A percentile compares a stretch with the other conserved stretches of the same genome.
Evolutionary conservation across 2,797 vertebrate species (phyloP).

Genomic region (Cryptoblepharus egeriae): DNA sequence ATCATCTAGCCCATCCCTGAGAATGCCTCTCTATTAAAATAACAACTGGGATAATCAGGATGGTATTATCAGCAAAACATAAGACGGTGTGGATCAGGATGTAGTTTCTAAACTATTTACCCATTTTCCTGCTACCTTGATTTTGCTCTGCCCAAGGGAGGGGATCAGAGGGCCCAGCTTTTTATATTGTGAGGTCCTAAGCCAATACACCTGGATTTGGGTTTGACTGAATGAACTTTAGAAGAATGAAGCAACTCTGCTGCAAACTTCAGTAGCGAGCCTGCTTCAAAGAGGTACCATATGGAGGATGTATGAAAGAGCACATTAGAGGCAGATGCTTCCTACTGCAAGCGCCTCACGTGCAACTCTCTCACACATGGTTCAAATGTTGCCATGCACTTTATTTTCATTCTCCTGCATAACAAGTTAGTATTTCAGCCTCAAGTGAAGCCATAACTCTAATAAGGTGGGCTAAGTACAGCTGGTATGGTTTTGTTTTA

Average conservation of each 20-base stretch:
- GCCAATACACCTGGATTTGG: not conserved
- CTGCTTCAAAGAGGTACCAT: not conserved
- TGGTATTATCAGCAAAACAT: not conserved
- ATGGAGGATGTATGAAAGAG: not conserved
- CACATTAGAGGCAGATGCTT: not conserved
- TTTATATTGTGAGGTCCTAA: no score
- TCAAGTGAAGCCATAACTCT: not conserved
- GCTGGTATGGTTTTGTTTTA: no score
- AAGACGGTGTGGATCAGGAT: not conserved
- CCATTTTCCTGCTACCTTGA: not conserved
- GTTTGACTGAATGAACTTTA: not conserved
- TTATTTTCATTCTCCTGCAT: not conserved
- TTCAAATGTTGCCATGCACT: not conserved
- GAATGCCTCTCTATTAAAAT: no score
- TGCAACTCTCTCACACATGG: not conserved
- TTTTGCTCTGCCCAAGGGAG: not conserved
- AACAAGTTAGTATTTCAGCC: not conserved
- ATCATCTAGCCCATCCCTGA: no score
- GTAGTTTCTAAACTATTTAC: not conserved
- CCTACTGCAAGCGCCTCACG: no score
- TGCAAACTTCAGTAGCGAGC: not conserved
- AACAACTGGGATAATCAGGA: not conserved
- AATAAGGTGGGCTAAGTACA: no score
- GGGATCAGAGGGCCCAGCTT: not conserved
- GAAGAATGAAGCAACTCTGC: not conserved